A percentile compares a stretch with the other conserved stretches of the same genome.
Evolutionary conservation across 2,888 invertebrate species (phyloP).

Genomic region (Choreutis nemorana): DNA sequence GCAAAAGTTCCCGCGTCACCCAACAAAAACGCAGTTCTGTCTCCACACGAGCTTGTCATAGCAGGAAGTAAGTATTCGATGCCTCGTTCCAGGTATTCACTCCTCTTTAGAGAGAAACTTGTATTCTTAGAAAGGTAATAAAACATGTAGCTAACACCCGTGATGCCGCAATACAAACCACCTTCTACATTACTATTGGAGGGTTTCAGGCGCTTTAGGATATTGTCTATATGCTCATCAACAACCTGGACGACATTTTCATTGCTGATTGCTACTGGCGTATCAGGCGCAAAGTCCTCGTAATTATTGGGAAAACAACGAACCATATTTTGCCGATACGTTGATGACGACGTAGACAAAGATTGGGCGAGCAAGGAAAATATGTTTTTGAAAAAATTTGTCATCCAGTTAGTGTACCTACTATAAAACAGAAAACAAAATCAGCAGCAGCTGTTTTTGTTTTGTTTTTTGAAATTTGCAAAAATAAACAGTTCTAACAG

Average conservation of each 20-base stretch:
- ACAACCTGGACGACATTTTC: conserved; percentile 28
- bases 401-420: too few species aligned
- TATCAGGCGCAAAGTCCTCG: conserved; percentile 28
- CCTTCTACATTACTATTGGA: conserved; percentile 54
- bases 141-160: conserved; percentile 80
- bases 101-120: conserved; percentile 41
- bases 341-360: not conserved
- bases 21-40: conserved; percentile 76
- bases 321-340: conserved; percentile 51
- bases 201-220: conserved; percentile 37
- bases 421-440: too few species aligned
- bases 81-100: conserved; percentile 64
- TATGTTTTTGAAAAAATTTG: too few species aligned
- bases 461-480: too few species aligned
- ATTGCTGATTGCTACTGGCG: conserved; percentile 18
- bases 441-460: too few species aligned
- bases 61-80: conserved; percentile 70
- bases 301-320: conserved; percentile 47
- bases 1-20: conserved; percentile 83
- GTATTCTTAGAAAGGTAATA: conserved; percentile 71
- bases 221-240: conserved; percentile 32
- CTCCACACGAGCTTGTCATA: conserved; percentile 62
- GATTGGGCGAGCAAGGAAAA: too few species aligned
- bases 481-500: too few species aligned
- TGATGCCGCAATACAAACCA: conserved; percentile 74